These are phyloP conservation scores for Volucella inanis DNA, from an alignment of 2,888 invertebrate genomes.

Conservation along the genomic window DNA sequence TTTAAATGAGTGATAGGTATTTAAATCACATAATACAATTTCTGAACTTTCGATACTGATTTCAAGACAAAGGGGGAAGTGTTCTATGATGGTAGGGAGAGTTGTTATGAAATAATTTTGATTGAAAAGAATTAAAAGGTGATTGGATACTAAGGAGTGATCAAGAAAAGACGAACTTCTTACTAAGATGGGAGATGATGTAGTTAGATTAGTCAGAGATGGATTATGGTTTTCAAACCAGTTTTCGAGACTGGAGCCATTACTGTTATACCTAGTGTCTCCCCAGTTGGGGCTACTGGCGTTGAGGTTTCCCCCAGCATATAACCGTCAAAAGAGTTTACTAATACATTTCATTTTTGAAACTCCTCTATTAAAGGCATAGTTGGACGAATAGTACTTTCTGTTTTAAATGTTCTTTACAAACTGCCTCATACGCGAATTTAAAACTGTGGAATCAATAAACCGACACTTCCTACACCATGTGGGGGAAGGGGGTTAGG, in stretches of 20 bases:
- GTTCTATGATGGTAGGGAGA: background rate
- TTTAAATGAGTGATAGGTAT: background rate
- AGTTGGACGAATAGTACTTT: too few species aligned
- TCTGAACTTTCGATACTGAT: background rate
- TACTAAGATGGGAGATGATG: background rate
- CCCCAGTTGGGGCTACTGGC: background rate
- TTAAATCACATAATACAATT: background rate
- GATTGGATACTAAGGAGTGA: too few species aligned
- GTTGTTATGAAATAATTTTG: background rate
- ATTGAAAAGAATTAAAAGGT: too few species aligned
- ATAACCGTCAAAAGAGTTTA: background rate
- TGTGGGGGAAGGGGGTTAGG: too few species aligned
- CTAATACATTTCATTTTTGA: background rate
- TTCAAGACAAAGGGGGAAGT: constrained; percentile 6
- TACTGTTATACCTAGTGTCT: background rate
- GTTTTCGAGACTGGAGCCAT: background rate
- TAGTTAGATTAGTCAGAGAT: background rate
- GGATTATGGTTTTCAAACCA: background rate
- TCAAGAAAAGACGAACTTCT: background rate
- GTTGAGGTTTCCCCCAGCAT: background rate
- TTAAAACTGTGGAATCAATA: too few species aligned
- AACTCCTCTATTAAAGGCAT: background rate
- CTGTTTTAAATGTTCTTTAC: too few species aligned
- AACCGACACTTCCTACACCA: too few species aligned
- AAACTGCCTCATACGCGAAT: too few species aligned